These are phyloP conservation scores for Rhinogobius similis DNA, from an alignment of 2,113 vertebrate genomes.

Conservation along the genomic window DNA sequence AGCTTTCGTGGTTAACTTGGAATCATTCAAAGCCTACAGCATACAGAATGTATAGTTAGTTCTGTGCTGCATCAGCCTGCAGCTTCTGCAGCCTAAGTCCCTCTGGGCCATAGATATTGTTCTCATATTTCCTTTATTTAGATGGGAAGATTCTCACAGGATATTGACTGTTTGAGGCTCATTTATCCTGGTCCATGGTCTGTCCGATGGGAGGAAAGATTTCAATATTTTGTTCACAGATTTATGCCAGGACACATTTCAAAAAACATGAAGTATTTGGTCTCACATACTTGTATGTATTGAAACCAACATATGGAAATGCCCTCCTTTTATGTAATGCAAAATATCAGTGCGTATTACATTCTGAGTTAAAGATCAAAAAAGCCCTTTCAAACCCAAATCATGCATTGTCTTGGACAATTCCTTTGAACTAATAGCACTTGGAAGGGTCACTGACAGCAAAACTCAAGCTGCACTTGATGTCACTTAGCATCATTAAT, in stretches of 20 bases:
- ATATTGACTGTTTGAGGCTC: constrained; percentile 26
- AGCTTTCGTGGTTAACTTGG: constrained; percentile 23
- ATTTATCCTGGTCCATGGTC: constrained; percentile 13
- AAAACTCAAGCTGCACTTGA: constrained; percentile 43
- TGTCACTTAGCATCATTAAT: constrained; percentile 32
- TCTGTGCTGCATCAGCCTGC: constrained; percentile 19
- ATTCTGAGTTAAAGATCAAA: constrained; percentile 1
- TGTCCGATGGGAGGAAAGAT: constrained; percentile 25
- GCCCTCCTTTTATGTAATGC: not conserved
- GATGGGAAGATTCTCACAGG: constrained; percentile 26
- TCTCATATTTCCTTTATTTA: constrained; percentile 36
- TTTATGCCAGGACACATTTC: not conserved
- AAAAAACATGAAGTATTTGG: not conserved
- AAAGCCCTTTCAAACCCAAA: not conserved
- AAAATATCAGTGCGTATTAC: not conserved
- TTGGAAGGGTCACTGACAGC: constrained; percentile 14
- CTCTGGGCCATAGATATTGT: constrained; percentile 23
- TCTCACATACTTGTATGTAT: not conserved
- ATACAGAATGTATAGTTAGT: constrained; percentile 15
- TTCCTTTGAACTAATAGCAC: constrained; percentile 27
- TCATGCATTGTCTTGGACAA: constrained; percentile 11
- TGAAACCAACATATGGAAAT: not conserved
- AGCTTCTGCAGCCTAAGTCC: constrained; percentile 17
- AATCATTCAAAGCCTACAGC: constrained; percentile 18
- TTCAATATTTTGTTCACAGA: constrained; percentile 11